Conservation (phyloP, 1,140 invertebrate species). For the Platyura marginata region DNA sequence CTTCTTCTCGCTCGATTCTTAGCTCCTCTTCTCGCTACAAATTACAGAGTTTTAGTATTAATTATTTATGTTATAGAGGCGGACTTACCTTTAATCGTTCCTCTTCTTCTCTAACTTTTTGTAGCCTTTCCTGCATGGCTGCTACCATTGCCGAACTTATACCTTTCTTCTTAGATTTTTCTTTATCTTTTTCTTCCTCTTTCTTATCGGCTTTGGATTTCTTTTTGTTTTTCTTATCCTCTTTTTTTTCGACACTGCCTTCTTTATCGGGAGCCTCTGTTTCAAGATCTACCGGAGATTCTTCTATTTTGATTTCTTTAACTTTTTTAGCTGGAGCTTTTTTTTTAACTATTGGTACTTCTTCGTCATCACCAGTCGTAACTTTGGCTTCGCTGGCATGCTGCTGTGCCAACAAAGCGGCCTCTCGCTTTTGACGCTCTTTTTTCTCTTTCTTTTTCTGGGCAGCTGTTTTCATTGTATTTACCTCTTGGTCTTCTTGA, state of each 20-base stretch:
- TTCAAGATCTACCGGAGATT: conserved; percentile 11
- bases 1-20: conserved; percentile 48
- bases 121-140: conserved; percentile 77
- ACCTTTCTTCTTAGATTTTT: conserved; percentile 32
- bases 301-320: conserved; percentile 13
- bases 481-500: conserved; percentile 33
- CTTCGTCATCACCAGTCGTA: not conserved
- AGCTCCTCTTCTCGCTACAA: conserved; percentile 61
- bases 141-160: conserved; percentile 59
- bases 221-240: conserved; percentile 27
- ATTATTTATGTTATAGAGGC: not conserved
- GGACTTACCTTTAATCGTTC: conserved; percentile 32
- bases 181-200: conserved; percentile 34
- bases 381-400: not conserved
- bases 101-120: conserved; percentile 79
- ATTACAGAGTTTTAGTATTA: not conserved
- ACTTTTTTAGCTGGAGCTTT: conserved; percentile 16
- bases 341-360: conserved; percentile 11
- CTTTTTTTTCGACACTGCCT: conserved; percentile 18
- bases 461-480: conserved; percentile 59
- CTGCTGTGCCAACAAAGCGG: conserved; percentile 17
- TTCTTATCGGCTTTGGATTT: conserved; percentile 33
- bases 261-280: conserved; percentile 17
- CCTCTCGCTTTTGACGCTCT: conserved; percentile 60
- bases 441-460: conserved; percentile 79